These are phyloP conservation scores for Agrochola litura DNA, from an alignment of 2,888 invertebrate species.

Conservation along the genomic window DNA sequence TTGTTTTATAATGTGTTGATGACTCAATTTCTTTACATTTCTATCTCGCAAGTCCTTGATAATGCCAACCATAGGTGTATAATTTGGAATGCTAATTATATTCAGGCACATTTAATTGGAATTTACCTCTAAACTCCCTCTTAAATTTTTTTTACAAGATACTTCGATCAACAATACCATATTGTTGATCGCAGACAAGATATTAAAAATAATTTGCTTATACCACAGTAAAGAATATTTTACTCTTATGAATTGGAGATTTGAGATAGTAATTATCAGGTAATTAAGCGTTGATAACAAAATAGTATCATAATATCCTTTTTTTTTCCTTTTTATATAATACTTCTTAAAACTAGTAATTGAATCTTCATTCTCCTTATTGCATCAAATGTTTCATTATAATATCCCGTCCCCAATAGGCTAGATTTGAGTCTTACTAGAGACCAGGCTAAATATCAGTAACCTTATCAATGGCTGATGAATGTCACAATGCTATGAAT, in stretches of 20 bases:
- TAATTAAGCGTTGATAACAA: slow-evolving; percentile 25
- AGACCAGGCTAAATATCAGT: neutral
- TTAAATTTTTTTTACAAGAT: neutral
- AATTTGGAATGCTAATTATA: slow-evolving; percentile 38
- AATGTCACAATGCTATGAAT: slow-evolving; percentile 38
- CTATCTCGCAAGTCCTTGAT: slow-evolving; percentile 35
- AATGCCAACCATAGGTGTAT: slow-evolving; percentile 12
- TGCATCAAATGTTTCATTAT: neutral
- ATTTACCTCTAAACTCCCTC: neutral
- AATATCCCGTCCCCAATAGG: fast-evolving
- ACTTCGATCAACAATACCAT: too few relatives aligned
- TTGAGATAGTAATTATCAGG: slow-evolving; percentile 14
- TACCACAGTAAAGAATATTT: neutral
- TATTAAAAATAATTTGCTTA: neutral
- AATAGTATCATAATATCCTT: too few relatives aligned
- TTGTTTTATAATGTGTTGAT: slow-evolving; percentile 1
- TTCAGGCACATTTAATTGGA: slow-evolving; percentile 7
- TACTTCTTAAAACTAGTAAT: neutral
- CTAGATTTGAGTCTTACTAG: neutral
- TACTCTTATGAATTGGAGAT: neutral
- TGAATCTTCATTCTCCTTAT: neutral
- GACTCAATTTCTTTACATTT: slow-evolving; percentile 43
- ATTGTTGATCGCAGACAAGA: too few relatives aligned
- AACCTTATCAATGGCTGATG: slow-evolving; percentile 7
- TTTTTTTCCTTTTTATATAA: too few relatives aligned